These are phyloP conservation scores for Muschampia plurimacula DNA, from an alignment of 2,888 invertebrate species.

Conservation along the genomic window DNA sequence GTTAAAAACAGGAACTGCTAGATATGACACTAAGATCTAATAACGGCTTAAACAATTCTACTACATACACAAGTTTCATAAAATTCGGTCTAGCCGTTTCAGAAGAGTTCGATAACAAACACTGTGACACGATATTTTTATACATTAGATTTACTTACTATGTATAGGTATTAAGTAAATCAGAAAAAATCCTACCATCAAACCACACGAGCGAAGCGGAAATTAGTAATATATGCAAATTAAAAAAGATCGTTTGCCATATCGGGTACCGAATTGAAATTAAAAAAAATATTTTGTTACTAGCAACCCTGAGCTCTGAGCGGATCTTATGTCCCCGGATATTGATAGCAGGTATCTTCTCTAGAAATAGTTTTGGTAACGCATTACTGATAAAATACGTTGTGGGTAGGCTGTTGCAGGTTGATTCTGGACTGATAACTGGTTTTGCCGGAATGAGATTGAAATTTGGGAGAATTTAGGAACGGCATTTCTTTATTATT, in stretches of 20 bases:
- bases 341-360: slow-evolving; percentile 79
- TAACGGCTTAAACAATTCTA: too few relatives aligned
- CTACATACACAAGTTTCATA: too few relatives aligned
- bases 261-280: background rate
- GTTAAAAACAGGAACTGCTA: too few relatives aligned
- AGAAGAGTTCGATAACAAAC: too few relatives aligned
- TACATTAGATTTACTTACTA: too few relatives aligned
- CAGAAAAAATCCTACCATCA: too few relatives aligned
- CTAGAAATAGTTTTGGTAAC: slow-evolving; percentile 71
- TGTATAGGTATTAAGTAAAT: too few relatives aligned
- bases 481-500: background rate
- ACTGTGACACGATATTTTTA: too few relatives aligned
- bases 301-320: slow-evolving; percentile 33
- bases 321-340: slow-evolving; percentile 69
- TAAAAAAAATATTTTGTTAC: background rate
- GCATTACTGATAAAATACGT: slow-evolving; percentile 59
- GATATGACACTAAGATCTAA: too few relatives aligned
- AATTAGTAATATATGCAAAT: too few relatives aligned
- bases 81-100: too few relatives aligned
- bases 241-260: background rate
- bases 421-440: slow-evolving; percentile 38
- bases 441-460: slow-evolving; percentile 24
- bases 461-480: slow-evolving; percentile 13
- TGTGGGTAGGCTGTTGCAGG: slow-evolving; percentile 37
- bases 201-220: too few relatives aligned